Base-by-base conservation (phyloP, 2,797 vertebrate species). In the Amazona ochrocephala region DNA sequence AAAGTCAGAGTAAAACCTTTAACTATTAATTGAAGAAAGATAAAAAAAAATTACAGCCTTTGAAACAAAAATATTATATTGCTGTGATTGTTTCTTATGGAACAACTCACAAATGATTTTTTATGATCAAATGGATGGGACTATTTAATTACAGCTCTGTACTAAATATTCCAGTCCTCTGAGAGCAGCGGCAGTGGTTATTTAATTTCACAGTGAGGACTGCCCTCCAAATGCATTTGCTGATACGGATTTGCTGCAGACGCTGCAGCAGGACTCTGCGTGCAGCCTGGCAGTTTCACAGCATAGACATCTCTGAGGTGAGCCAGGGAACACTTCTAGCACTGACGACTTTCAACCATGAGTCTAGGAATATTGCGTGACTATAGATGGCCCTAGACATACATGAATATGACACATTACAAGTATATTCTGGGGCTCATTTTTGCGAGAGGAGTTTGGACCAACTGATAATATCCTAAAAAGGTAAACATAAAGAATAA, bases 311-410 rank as follows among this genome's bases (percentile, higher is more conserved):
- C 13, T 21, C 53, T 0, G 6, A 26, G 39, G 18, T 5, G 2
- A 68, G 41, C 15, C 0, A 44, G 72, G 50, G 16, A 19, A 3
- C 54, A 32, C n/a, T 8, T 51, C 84, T 62, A 64, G 80, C 8
- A 0, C 45, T 7, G 7, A 77, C 9, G 47, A 34, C 30, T 47
- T 41, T 11, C 2, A 30, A 3, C 42, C 44, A 0, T 0, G 5
- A 72, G 50, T 64, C 47, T 5, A 3, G 54, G 62, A 37, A 11
- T 0, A 1, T 1, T 1, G 10, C 14, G 1, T 3, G 2, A 5
- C 24, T 7, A 1, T 1, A 30, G 64, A 15, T 50, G 21, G 56
- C 58, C 5, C 83, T 48, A 19, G 54, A 50, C 45, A 1, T 11
- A 17, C 10, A 4, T 0, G 2, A 15, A 8, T 5, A 2, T 2